These are phyloP conservation scores for Nannospalax galili DNA, from an alignment of 2,113 vertebrate species.

Conservation along the genomic window DNA sequence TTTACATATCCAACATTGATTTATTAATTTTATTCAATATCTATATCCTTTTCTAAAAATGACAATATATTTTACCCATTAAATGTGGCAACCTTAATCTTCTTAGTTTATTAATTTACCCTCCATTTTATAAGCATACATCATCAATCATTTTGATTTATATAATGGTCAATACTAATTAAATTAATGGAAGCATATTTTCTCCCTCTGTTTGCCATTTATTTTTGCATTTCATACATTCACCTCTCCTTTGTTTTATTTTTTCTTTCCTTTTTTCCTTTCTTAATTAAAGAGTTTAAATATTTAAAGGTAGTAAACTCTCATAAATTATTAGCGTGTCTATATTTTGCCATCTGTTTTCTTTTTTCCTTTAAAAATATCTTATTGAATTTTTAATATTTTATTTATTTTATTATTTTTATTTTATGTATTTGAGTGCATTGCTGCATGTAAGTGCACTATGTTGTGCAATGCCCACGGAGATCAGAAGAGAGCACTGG, in stretches of 20 bases:
- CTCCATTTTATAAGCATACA: not conserved
- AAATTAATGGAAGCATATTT: not conserved
- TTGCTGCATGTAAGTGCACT: not conserved
- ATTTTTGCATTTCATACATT: not conserved
- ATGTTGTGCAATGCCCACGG: too few relatives aligned
- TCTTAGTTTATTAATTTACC: not conserved
- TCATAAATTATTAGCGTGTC: too few relatives aligned
- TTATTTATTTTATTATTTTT: too few relatives aligned
- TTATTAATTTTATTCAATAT: not conserved
- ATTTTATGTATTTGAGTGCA: too few relatives aligned
- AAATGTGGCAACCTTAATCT: not conserved
- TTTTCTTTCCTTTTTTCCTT: too few relatives aligned
- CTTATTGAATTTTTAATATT: too few relatives aligned
- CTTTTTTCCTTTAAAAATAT: too few relatives aligned
- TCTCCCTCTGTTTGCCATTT: not conserved
- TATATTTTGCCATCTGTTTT: too few relatives aligned
- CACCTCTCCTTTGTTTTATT: not conserved
- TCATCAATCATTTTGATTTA: slow-evolving; percentile 32
- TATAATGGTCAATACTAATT: not conserved
- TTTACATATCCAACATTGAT: not conserved
- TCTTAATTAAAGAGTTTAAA: too few relatives aligned
- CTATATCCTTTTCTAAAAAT: not conserved
- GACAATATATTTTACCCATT: not conserved
- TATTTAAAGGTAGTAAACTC: too few relatives aligned
- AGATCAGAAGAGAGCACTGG: too few relatives aligned